phyloP scores from a whole-genome alignment of 2,113 vertebrate species.

The Pseudorasbora parva region DNA sequence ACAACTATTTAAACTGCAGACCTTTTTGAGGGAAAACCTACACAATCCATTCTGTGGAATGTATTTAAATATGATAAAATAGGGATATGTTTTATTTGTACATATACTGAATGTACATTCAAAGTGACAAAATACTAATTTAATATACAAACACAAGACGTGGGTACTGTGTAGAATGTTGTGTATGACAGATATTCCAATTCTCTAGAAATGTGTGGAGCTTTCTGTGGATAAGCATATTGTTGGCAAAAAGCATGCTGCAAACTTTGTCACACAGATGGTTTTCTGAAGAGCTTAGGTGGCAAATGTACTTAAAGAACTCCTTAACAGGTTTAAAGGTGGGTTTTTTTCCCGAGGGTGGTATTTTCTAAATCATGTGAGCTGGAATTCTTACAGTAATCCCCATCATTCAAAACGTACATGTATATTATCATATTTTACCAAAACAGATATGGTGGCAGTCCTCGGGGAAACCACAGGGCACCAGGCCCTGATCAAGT shows the following conservation, averaged over 20 bases:
- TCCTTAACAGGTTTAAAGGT: no score
- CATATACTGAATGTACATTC: neutral
- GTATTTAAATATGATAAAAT: neutral
- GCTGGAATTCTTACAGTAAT: neutral
- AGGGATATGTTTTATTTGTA: neutral
- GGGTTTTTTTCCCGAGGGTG: no score
- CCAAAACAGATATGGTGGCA: conserved; percentile 92
- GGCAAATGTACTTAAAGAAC: no score
- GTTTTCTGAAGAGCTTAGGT: neutral
- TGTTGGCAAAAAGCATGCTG: neutral
- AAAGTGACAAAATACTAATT: neutral
- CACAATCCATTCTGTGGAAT: no score
- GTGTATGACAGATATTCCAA: no score
- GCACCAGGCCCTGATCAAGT: conserved; percentile 75
- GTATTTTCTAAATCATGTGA: neutral
- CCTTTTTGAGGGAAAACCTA: neutral
- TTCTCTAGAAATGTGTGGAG: neutral
- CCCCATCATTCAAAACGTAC: neutral
- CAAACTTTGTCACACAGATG: no score
- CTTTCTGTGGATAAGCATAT: neutral
- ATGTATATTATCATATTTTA: neutral
- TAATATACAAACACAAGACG: neutral
- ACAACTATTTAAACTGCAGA: no score
- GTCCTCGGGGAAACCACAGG: conserved; percentile 95
- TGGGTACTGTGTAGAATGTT: neutral